Evolutionary conservation across 2,113 vertebrate species (phyloP), one percentile per base, ranked within the genome.

Genomic region (Amphiprion percula): DNA sequence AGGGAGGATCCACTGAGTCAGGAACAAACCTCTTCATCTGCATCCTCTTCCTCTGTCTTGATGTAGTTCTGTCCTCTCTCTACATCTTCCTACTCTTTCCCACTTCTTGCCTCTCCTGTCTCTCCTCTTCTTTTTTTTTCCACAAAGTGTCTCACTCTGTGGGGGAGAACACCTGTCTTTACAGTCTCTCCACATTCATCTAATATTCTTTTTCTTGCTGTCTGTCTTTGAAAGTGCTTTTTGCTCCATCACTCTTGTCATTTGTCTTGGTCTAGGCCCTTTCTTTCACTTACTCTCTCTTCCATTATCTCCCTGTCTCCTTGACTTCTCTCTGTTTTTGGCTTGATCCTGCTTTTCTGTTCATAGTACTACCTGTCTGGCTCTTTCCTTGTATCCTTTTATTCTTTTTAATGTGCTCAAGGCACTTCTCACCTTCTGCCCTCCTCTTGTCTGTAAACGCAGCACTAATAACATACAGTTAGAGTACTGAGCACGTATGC

Each of bases 401-500:
- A 66, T 76, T 47, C 10, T 44, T 44, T 64, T 68, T 63, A 44
- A 80, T 44, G 41, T 63, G 66, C 62, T 64, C 3, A 21, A 1
- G 14, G 33, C 9, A 67, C 23, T 67, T 24, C 41, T 62, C 14
- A 19, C 33, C 21, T 14, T 4, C 9, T 28, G 6, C 12, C 33
- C 33, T 37, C 33, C 33, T 37, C 33, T 10, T 10, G 33, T 37
- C 33, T 10, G 33, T 37, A 10, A 37, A 37, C 8, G 33, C 33
- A 30, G 4, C 30, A 30, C 30, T 6, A 30, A 30, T 30, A 49
- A 74, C 68, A 66, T 26, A 47, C 5, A 0, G 26, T 26, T 3
- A 26, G 28, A 66, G 10, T 59, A 53, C 23, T 58, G 37, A 77
- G n/a, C 88, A 74, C 78, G 76, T 84, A 49, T 15, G 12, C 49